A percentile compares a stretch with the other conserved stretches of the same genome.
phyloP scores from a whole-genome alignment of 2,797 vertebrate genomes.

The Neopelma chrysocephalum region DNA sequence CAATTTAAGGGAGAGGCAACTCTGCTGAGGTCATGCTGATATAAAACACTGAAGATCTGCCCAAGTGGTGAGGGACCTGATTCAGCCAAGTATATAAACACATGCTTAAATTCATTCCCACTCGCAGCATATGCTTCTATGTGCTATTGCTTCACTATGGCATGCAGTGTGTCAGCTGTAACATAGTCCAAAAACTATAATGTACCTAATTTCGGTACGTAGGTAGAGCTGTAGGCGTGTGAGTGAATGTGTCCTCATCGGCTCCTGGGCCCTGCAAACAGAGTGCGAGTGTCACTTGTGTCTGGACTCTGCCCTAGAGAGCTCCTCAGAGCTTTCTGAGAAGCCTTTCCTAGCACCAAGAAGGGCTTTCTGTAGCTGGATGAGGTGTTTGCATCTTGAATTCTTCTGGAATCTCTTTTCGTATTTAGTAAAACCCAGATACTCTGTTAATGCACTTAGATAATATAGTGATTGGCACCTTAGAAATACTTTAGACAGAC shows the following conservation, averaged over 20 bases:
- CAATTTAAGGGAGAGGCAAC: background rate
- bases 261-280: background rate
- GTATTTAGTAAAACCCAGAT: background rate
- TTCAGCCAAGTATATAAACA: background rate
- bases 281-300: background rate
- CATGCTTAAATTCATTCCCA: background rate
- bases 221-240: background rate
- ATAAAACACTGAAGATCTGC: background rate
- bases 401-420: background rate
- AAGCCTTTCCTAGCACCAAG: background rate
- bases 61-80: background rate
- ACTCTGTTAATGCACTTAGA: background rate
- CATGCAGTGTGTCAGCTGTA: background rate
- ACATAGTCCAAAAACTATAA: background rate
- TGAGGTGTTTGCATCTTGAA: background rate
- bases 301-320: background rate
- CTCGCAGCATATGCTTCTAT: background rate
- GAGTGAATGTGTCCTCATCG: background rate
- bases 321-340: background rate
- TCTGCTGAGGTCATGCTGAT: slow-evolving; percentile 1
- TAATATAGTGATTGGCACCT: slow-evolving; percentile 22
- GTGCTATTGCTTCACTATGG: background rate
- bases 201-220: background rate
- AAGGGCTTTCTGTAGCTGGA: background rate
- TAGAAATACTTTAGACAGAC: background rate